Evolutionary conservation across 2,888 invertebrate species (phyloP).

Genomic region (Patella pellucida): DNA sequence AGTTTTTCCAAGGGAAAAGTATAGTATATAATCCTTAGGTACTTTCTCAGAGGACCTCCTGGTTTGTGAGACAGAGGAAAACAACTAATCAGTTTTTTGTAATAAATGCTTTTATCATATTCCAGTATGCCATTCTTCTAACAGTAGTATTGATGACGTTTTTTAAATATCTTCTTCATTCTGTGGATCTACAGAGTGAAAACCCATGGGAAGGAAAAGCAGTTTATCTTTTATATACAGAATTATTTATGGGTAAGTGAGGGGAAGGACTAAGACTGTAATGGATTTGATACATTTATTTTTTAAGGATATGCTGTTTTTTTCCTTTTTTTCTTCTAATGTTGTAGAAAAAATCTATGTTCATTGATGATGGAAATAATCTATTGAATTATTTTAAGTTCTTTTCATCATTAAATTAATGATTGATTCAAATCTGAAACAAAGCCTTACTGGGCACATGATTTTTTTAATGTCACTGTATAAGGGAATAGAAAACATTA

Average conservation of each 20-base stretch:
- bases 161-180: constrained; percentile 91
- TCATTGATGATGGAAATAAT: neutral
- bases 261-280: neutral
- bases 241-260: constrained; percentile 87
- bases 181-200: constrained; percentile 90
- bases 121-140: constrained; percentile 90
- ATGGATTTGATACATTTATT: neutral
- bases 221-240: constrained; percentile 95
- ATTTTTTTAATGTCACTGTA: too few species aligned
- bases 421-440: too few species aligned
- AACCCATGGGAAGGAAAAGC: constrained; percentile 99
- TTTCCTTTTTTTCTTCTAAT: constrained; percentile 2
- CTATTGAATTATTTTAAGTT: neutral
- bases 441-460: too few species aligned
- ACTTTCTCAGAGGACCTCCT: too few species aligned
- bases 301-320: neutral
- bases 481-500: too few species aligned
- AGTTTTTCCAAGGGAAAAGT: too few species aligned
- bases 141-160: constrained; percentile 93
- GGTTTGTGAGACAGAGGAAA: too few species aligned
- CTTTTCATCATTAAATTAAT: too few species aligned
- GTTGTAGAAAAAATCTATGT: neutral
- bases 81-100: too few species aligned
- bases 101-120: constrained; percentile 28
- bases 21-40: too few species aligned